Base-by-base conservation (phyloP, 2,113 vertebrate genomes). In the Centropristis striata region DNA sequence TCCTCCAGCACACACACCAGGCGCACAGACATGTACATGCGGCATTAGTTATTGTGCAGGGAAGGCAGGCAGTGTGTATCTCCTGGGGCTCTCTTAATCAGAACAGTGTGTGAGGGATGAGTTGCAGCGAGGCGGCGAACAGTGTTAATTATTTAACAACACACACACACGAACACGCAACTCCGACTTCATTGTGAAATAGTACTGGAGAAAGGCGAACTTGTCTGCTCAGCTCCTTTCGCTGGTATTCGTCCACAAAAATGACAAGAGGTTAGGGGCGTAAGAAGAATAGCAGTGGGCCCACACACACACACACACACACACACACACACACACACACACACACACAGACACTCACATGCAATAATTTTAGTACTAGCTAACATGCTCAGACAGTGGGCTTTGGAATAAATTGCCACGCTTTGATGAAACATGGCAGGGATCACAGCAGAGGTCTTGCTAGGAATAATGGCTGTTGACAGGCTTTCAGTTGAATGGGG, bases 401-500 rank as follows among this genome's bases (percentile, higher is more conserved):
- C 84, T 85, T 87, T 73, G 77, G 84, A 87, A 80, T 84, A 88
- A 88, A 84, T 76, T 77, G 86, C 78, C 77, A 85, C 61, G 65
- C 84, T 85, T 75, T 75, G 80, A 93, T 94, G 86, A 88, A 91
- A 93, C 91, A 92, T 92, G 93, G 90, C 92, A 94, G 86, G 83
- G 90, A 92, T 91, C 90, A 88, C 90, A 90, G 71, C 71, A 70
- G 74, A 90, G 88, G 90, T 87, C 89, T 88, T 91, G 91, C 77
- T 85, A 20, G 72, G 84, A 79, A 86, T 92, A 92, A 93, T 92
- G 71, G 71, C 78, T 86, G 86, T 78, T 84, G 93, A 92, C 93
- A 92, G 83, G 83, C 83, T 80, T 79, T 82, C 85, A 85, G 82
- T 72, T 64, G 78, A 84, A 68, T 53, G 78, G 83, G 49, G 63